These are phyloP conservation scores for Luperina testacea DNA, from an alignment of 2,888 invertebrate genomes.

Conservation along the genomic window DNA sequence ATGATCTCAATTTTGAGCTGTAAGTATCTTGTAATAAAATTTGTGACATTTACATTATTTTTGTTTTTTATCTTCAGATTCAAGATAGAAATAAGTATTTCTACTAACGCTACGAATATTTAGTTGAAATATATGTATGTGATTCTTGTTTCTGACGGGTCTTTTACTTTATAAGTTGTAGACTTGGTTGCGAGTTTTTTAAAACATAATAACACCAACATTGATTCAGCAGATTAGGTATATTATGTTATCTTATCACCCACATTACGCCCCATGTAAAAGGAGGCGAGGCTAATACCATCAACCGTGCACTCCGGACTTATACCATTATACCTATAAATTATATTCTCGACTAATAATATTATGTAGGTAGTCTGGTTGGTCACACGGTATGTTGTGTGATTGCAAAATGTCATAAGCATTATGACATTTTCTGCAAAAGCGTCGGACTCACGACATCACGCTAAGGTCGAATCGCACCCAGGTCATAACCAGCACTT, in stretches of 20 bases:
- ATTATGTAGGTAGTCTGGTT: slow-evolving; percentile 17
- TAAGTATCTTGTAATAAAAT: background rate
- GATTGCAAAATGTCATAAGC: slow-evolving; percentile 49
- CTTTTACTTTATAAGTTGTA: background rate
- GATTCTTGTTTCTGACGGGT: background rate
- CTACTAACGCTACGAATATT: background rate
- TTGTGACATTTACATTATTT: background rate
- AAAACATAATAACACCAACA: background rate
- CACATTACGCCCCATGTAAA: background rate
- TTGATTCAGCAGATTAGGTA: background rate
- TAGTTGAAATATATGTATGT: too few relatives aligned
- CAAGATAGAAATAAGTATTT: background rate
- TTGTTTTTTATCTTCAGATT: background rate
- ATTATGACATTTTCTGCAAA: slow-evolving; percentile 72
- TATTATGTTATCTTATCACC: background rate
- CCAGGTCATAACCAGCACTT: slow-evolving; percentile 51
- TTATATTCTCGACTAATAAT: background rate
- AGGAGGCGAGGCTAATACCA: background rate
- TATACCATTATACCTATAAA: background rate
- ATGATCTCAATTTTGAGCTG: background rate
- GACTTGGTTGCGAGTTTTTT: background rate
- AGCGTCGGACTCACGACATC: slow-evolving; percentile 68
- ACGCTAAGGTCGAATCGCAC: slow-evolving; percentile 80
- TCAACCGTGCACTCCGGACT: background rate
- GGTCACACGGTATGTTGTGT: slow-evolving; percentile 48